A percentile compares a stretch with the other conserved stretches of the same genome.
Evolutionary conservation across 2,113 vertebrate species (phyloP).

Genomic region (Otolemur garnettii): DNA sequence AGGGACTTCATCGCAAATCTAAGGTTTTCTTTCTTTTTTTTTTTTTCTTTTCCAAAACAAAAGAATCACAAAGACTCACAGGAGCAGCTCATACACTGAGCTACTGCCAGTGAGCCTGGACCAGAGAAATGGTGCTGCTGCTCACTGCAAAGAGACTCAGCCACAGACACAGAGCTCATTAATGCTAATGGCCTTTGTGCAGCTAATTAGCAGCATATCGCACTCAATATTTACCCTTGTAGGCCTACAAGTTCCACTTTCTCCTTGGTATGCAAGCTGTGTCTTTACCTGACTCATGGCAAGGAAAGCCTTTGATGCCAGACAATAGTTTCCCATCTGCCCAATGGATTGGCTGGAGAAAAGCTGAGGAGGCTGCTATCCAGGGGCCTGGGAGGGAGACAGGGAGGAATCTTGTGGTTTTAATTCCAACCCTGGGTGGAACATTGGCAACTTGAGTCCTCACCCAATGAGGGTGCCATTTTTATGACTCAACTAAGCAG

Average conservation of each 20-base stretch:
- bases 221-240: conserved; percentile 82
- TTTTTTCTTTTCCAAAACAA: not conserved
- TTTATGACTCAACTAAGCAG: conserved; percentile 40
- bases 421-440: conserved; percentile 28
- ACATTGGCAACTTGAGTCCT: not conserved
- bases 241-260: conserved; percentile 73
- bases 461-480: not conserved
- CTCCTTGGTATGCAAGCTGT: conserved; percentile 70
- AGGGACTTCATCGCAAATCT: not conserved
- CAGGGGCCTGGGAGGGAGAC: not conserved
- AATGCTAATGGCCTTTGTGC: conserved; percentile 80
- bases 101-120: conserved; percentile 11
- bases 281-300: conserved; percentile 68
- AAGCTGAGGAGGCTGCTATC: not conserved
- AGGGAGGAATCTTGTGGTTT: not conserved
- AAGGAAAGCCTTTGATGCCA: conserved; percentile 24
- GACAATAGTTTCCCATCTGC: not conserved
- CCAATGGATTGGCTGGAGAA: not conserved
- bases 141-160: conserved; percentile 14
- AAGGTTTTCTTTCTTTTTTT: not conserved
- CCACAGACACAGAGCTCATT: conserved; percentile 72
- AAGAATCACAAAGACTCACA: conserved; percentile 1
- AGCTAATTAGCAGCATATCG: conserved; percentile 79
- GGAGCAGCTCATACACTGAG: not conserved
- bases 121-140: conserved; percentile 13